Percentiles rank a stretch among this genome's conserved stretches.
These are phyloP conservation scores for Archips xylosteana DNA, from an alignment of 2,888 invertebrate genomes.

Conservation along the genomic window DNA sequence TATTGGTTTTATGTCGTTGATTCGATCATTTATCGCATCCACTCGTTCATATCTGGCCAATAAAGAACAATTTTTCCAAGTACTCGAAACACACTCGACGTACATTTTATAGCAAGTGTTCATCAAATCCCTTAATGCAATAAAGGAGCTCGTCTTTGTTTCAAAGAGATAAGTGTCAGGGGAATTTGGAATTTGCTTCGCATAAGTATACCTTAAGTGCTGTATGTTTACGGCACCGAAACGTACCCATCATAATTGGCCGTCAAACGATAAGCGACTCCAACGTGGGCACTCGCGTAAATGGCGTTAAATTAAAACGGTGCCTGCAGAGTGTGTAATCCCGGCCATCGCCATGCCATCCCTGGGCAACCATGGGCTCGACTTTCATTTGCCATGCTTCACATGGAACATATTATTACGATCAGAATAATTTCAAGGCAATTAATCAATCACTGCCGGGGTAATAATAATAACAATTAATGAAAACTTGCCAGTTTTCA, in stretches of 20 bases:
- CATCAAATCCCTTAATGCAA: constrained; percentile 36
- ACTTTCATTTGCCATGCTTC: background rate
- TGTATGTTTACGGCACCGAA: constrained; percentile 31
- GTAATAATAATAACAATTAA: background rate
- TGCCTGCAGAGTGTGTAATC: constrained; percentile 58
- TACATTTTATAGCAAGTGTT: constrained; percentile 25
- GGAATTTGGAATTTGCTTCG: constrained; percentile 38
- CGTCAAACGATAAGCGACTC: constrained; percentile 54
- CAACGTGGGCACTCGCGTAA: constrained; percentile 51
- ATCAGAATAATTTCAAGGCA: background rate
- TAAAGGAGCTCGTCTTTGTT: constrained; percentile 37
- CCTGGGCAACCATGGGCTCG: background rate
- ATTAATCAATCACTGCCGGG: background rate
- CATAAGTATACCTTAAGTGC: constrained; percentile 21
- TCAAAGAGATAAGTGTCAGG: constrained; percentile 36
- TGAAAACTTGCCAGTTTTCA: too few species aligned
- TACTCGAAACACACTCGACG: constrained; percentile 23
- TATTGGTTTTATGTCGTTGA: constrained; percentile 9
- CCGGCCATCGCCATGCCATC: constrained; percentile 40
- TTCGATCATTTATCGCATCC: constrained; percentile 18
- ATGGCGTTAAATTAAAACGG: constrained; percentile 66
- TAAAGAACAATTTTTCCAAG: constrained; percentile 23
- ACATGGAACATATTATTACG: background rate
- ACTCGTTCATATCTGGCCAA: constrained; percentile 27
- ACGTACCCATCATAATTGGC: constrained; percentile 58